phyloP scores from a whole-genome alignment of 2,888 invertebrate species.

The Dione vanillae region DNA sequence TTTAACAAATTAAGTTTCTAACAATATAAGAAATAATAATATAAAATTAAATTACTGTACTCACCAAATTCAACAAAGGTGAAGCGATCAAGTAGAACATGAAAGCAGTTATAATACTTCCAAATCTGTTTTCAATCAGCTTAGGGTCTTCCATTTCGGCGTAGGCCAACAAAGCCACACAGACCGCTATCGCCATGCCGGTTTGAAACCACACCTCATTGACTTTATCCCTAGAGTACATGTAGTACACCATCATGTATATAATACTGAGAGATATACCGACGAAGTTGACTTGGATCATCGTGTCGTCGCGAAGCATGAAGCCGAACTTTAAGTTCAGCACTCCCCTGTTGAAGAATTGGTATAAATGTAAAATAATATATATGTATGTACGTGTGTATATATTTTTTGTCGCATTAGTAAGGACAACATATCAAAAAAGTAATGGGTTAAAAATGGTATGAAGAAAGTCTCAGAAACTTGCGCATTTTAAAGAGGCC shows the following conservation, averaged over 20 bases:
- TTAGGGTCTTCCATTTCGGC: constrained; percentile 86
- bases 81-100: constrained; percentile 88
- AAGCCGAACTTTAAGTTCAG: constrained; percentile 91
- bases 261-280: constrained; percentile 88
- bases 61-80: constrained; percentile 88
- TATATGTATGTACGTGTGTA: no score
- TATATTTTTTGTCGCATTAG: no score
- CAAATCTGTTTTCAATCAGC: constrained; percentile 88
- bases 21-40: background rate
- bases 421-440: no score
- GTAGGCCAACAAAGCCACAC: constrained; percentile 86
- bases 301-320: constrained; percentile 88
- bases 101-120: constrained; percentile 87
- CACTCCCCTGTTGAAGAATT: constrained; percentile 83
- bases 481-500: no score
- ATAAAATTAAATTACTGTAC: constrained; percentile 56
- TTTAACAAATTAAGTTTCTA: no score
- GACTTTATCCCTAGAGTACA: constrained; percentile 84
- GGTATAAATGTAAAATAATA: background rate
- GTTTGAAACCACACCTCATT: constrained; percentile 82
- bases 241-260: constrained; percentile 88
- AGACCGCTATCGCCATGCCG: constrained; percentile 82
- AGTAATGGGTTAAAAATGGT: no score
- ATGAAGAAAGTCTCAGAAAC: no score
- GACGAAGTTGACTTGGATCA: constrained; percentile 91